A percentile compares a stretch with the other conserved stretches of the same genome.
phyloP scores from a whole-genome alignment of 2,113 vertebrate genomes.

The Rhadina sibilatrix region DNA sequence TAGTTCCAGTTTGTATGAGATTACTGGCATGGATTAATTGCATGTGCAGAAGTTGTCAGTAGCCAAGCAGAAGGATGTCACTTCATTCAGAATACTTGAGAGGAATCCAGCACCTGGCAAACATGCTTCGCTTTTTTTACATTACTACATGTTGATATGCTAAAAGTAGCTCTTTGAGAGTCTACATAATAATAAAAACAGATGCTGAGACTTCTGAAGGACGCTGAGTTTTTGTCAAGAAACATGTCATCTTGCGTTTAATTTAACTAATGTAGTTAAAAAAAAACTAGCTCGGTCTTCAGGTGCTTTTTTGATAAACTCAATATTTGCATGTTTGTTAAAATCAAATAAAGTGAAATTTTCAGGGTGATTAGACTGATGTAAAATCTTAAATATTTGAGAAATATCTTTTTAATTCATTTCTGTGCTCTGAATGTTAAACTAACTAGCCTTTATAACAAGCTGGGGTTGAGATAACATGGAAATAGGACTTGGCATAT shows the following conservation, averaged over 20 bases:
- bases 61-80: not conserved
- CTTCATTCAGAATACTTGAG: not conserved
- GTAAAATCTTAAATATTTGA: not conserved
- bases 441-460: not conserved
- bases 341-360: not conserved
- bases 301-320: not conserved
- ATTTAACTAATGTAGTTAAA: too few relatives aligned
- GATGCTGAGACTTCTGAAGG: not conserved
- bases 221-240: not conserved
- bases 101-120: not conserved
- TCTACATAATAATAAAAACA: not conserved
- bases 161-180: not conserved
- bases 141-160: not conserved
- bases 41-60: not conserved
- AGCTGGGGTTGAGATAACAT: not conserved
- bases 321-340: not conserved
- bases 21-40: not conserved
- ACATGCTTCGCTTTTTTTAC: not conserved
- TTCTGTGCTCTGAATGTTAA: not conserved
- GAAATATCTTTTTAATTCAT: not conserved
- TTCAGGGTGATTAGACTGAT: not conserved
- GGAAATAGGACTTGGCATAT: not conserved
- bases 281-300: not conserved
- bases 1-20: not conserved
- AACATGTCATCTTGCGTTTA: not conserved